A percentile compares a stretch with the other conserved stretches of the same genome.
phyloP scores from a whole-genome alignment of 92 coral and sea anemone genomes.

The Metridium senile region DNA sequence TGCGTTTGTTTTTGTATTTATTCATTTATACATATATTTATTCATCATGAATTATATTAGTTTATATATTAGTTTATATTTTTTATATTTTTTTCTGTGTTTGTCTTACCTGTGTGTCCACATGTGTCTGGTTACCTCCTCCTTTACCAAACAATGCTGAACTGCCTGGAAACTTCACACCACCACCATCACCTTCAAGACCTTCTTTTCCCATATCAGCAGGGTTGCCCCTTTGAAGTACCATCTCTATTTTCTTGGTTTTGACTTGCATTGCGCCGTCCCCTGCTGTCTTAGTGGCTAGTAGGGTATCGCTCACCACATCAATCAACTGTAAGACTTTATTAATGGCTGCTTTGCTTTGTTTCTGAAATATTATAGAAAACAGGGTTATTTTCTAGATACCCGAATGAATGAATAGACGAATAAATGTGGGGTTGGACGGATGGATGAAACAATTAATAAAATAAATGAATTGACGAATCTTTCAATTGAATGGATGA shows the following conservation, averaged over 20 bases:
- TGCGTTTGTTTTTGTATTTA: too few species aligned
- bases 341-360: conserved; percentile 59
- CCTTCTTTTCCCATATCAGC: conserved; percentile 49
- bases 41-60: too few species aligned
- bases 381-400: too few species aligned
- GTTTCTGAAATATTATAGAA: neutral
- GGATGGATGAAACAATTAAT: too few species aligned
- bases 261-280: conserved; percentile 51
- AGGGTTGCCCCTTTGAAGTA: conserved; percentile 49
- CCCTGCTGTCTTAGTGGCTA: conserved; percentile 45
- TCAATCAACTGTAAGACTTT: conserved; percentile 61
- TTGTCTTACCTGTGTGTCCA: conserved; percentile 88
- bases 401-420: too few species aligned
- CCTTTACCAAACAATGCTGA: conserved; percentile 29
- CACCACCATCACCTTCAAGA: conserved; percentile 28
- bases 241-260: conserved; percentile 67
- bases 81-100: too few species aligned
- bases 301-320: conserved; percentile 64
- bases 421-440: too few species aligned
- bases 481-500: too few species aligned
- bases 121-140: conserved; percentile 29
- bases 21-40: too few species aligned
- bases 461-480: too few species aligned
- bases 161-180: conserved; percentile 47
- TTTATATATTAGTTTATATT: too few species aligned